Base-by-base conservation (phyloP, 23 tunicate species). In the Trididemnum miniatum region DNA sequence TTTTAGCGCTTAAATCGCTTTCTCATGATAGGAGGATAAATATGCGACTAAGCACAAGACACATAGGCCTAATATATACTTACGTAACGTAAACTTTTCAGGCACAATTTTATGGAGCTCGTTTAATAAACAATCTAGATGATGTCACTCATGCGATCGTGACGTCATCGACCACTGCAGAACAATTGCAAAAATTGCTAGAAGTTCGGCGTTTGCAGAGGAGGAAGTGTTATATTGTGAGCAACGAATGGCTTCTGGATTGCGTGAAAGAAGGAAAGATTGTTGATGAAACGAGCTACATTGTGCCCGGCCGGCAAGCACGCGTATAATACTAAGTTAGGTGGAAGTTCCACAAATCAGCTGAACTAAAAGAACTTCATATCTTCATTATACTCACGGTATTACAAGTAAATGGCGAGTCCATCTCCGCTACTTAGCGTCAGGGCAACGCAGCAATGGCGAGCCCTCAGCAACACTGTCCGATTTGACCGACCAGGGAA, bases 61-160 rank as follows among this genome's bases (percentile, higher is more conserved):
- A n/a, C n/a, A n/a, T n/a, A n/a, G n/a, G n/a, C n/a, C n/a, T n/a
- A n/a, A n/a, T n/a, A n/a, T n/a, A n/a, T n/a, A n/a, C n/a, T n/a
- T n/a, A n/a, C n/a, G n/a, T n/a, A n/a, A n/a, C n/a, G n/a, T n/a
- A 22, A 62, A 4, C 4, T 69, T 27, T 69, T 31, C 37, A 77
- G 82, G 37, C 29, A 5, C 40, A 23, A 15, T 77, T 52, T 33
- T 77, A 77, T 31, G 66, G 67, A 12, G 82, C 54, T 12, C 24
- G 20, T 27, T 29, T 77, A 1, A 7, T 36, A 38, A 29, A 77
- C 20, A 31, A 18, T 18, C 4, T 29, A 4, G 39, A 29, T 57
- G 67, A 54, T 37, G 67, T 77, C 37, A 77, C 82, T 9, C 82
- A 77, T 67, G 82, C 35, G 4, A 25, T 77, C 38, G 82, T 57